Percentiles rank a stretch among this genome's conserved stretches.
These are phyloP conservation scores for Anthopleura xanthogrammica DNA, from an alignment of 92 coral and sea anemone genomes.

Conservation along the genomic window DNA sequence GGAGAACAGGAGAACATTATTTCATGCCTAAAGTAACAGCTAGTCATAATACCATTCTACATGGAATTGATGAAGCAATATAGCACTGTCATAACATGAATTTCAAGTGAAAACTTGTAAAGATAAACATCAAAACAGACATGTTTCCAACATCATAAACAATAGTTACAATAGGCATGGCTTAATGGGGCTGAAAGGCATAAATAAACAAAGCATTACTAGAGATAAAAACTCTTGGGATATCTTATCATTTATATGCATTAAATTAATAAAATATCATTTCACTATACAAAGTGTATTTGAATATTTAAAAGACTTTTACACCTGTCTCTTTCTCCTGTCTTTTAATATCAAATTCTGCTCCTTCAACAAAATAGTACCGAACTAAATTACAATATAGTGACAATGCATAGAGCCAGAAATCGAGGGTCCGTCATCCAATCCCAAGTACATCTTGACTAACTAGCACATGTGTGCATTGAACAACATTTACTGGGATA, in stretches of 20 bases:
- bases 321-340: not conserved
- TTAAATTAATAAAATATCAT: constrained; percentile 6
- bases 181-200: not conserved
- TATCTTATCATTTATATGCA: constrained; percentile 7
- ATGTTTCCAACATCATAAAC: not conserved
- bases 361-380: not conserved
- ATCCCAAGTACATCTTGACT: not conserved
- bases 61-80: not conserved
- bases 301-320: not conserved
- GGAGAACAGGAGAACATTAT: not conserved
- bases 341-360: constrained; percentile 2
- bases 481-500: not conserved
- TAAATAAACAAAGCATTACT: constrained; percentile 1
- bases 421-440: not conserved
- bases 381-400: not conserved
- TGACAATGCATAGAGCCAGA: not conserved
- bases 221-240: constrained; percentile 2
- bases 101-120: not conserved
- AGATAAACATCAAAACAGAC: not conserved
- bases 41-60: not conserved
- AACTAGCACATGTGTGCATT: not conserved
- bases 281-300: not conserved
- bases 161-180: not conserved
- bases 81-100: not conserved
- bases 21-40: not conserved